These are phyloP conservation scores for Helarctos malayanus DNA, from an alignment of 2,797 vertebrate species.

Conservation along the genomic window DNA sequence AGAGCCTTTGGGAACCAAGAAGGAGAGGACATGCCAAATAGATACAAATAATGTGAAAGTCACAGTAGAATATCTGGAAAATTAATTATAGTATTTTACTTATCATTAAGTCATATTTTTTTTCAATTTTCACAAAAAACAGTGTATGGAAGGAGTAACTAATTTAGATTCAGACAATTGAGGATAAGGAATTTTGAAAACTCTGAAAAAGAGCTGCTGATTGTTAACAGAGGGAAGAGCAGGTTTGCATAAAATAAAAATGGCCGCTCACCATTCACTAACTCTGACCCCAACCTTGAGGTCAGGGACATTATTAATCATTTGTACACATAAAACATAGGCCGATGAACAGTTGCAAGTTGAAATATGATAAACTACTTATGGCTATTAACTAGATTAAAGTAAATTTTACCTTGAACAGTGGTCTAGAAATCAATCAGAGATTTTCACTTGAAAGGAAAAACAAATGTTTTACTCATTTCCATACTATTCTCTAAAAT, in stretches of 20 bases:
- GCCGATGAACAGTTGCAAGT: neutral
- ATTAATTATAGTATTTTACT: slow-evolving; percentile 47
- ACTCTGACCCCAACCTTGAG: neutral
- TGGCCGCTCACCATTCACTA: neutral
- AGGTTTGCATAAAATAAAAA: neutral
- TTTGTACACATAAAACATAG: neutral
- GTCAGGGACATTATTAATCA: neutral
- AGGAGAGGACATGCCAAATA: neutral
- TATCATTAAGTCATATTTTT: slow-evolving; percentile 11
- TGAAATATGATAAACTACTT: slow-evolving; percentile 12
- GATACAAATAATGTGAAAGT: slow-evolving; percentile 1
- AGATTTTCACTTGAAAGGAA: neutral
- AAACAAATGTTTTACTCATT: slow-evolving; percentile 8
- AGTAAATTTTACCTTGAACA: neutral
- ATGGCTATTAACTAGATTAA: neutral
- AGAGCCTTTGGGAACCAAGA: neutral
- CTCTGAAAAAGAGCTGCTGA: neutral
- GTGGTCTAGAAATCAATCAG: neutral
- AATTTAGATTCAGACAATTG: neutral
- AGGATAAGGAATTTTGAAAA: neutral
- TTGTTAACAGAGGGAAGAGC: neutral
- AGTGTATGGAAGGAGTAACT: neutral
- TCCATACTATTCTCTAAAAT: neutral
- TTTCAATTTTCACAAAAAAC: neutral
- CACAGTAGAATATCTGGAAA: slow-evolving; percentile 31